Base-by-base conservation (phyloP, 1,140 invertebrate species). In the Rhynchophorus ferrugineus region DNA sequence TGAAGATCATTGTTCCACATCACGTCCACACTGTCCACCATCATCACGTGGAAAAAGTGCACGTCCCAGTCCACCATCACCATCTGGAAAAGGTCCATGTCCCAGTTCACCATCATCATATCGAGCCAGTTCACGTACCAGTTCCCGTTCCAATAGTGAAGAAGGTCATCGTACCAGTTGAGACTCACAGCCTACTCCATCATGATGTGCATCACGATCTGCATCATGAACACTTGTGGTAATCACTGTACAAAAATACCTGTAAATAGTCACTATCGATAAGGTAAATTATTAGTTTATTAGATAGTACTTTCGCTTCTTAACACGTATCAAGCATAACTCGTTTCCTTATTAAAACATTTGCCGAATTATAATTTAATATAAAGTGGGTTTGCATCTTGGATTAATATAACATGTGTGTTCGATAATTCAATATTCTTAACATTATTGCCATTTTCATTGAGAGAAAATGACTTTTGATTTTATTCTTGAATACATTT, bases 21-120 rank as follows among this genome's bases (percentile, higher is more conserved):
- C 72, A 80, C 21, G 75, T 81, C 3, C 79, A 81, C 58, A 79
- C 77, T 11, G 72, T 81, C 3, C 79, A 81, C 61, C 79, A 81
- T 62, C 76, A 79, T 62, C 79, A 81, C 59, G 72, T 78, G 21
- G 73, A 80, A 61, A 80, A 81, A 61, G 58, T 79, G 5, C 67
- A 71, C 17, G 67, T 73, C 29, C 71, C 71, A 3, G 37, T 38
- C 13, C 79, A 81, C 61, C 79, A 81, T 62, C 76, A 79, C 62
- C 79, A 81, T 59, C 72, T 78, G 21, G 73, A 80, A 61, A 80
- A 81, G 61, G 58, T 79, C 5, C 67, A 71, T 17, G 67, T 73
- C 29, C 71, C 71, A 3, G 37, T 38, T 38, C 37, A 38, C 13
- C n/a, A 72, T 16, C 68, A 71, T 42, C 44, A 62, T 22, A 57